Percentiles rank a stretch among this genome's conserved stretches.
Conservation (phyloP, 2,113 vertebrate species). For the Nipponia nippon region DNA sequence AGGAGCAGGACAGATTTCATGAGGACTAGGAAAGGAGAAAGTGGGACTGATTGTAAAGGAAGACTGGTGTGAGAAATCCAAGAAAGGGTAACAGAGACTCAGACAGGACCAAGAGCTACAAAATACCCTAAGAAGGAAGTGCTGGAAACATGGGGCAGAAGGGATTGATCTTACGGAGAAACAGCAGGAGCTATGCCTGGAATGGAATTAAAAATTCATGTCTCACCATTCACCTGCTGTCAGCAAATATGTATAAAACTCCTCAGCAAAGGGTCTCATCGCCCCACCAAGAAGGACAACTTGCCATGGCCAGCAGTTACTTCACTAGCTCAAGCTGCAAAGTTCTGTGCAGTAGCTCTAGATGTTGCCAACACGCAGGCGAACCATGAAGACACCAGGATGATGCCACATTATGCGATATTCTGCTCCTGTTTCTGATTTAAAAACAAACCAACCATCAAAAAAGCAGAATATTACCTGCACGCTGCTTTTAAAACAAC, state of each 20-base stretch:
- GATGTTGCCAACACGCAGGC: neutral
- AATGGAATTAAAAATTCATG: neutral
- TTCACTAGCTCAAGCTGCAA: neutral
- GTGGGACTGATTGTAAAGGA: neutral
- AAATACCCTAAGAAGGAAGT: neutral
- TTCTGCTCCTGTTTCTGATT: neutral
- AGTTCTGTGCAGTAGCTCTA: neutral
- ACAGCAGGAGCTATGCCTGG: neutral
- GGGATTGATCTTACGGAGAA: neutral
- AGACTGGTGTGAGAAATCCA: neutral
- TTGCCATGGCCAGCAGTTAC: neutral
- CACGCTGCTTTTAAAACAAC: neutral
- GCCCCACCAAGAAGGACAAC: neutral
- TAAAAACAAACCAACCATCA: accelerated
- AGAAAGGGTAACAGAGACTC: neutral
- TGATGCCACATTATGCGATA: neutral
- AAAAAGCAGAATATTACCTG: neutral
- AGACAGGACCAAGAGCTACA: neutral
- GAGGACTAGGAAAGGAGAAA: neutral
- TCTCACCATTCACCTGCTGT: neutral
- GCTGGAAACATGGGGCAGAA: neutral
- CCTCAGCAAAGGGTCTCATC: neutral
- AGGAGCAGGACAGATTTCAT: neutral
- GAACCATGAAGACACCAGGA: neutral
- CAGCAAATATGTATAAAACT: neutral